Evolutionary conservation across 1,140 invertebrate species (phyloP).

Genomic region (Stegodyphus mimosarum): DNA sequence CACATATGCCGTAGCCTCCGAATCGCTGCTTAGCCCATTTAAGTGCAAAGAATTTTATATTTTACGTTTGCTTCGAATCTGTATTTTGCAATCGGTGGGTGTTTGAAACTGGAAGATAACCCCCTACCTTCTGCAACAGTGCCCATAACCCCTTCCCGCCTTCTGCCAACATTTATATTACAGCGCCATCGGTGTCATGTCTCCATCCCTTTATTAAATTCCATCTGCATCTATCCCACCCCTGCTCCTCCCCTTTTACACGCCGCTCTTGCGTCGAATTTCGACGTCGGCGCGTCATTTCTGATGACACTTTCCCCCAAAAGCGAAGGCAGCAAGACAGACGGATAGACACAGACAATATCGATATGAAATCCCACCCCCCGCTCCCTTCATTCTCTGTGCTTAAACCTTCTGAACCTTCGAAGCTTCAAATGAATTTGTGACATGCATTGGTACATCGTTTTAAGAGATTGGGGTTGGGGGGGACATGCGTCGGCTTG

Average conservation of each 20-base stretch:
- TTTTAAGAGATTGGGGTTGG: neutral
- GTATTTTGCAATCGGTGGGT: too few relatives aligned
- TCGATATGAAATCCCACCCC: neutral
- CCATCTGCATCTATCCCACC: conserved; percentile 7
- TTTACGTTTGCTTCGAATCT: too few relatives aligned
- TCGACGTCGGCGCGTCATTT: conserved; percentile 14
- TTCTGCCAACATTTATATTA: neutral
- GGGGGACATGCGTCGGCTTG: conserved; percentile 3
- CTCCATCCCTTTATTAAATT: conserved; percentile 53
- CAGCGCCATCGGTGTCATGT: neutral
- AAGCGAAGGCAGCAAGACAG: neutral
- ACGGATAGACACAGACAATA: neutral
- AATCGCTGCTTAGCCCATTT: too few relatives aligned
- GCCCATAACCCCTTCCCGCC: neutral
- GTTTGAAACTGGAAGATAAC: too few relatives aligned
- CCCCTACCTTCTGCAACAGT: too few relatives aligned
- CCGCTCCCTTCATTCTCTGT: neutral
- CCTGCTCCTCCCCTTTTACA: neutral
- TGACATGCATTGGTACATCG: conserved; percentile 25
- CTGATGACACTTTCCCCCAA: conserved; percentile 21
- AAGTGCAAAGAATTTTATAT: too few relatives aligned
- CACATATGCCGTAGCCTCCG: too few relatives aligned
- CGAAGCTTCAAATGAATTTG: neutral
- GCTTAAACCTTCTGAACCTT: too few relatives aligned
- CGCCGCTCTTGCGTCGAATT: conserved; percentile 7